Conservation (phyloP, 2,113 vertebrate genomes). For the Phyllopteryx taeniolatus region DNA sequence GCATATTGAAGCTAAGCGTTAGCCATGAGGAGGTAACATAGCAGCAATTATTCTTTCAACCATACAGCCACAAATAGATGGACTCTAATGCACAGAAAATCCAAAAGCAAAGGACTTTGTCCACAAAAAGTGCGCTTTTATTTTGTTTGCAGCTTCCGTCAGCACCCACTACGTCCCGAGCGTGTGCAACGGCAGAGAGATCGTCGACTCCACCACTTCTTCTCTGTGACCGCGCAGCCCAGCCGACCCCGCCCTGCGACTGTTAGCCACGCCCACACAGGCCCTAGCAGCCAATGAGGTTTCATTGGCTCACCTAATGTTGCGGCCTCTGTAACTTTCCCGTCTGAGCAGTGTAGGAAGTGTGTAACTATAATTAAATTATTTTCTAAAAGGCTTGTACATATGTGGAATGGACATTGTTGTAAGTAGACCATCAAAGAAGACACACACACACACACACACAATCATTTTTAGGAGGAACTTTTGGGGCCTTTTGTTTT, state of each 20-base stretch:
- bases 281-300: background rate
- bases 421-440: constrained; percentile 81
- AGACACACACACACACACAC: constrained; percentile 37
- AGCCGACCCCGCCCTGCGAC: constrained; percentile 71
- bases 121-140: background rate
- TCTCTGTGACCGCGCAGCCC: constrained; percentile 83
- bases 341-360: constrained; percentile 87
- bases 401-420: constrained; percentile 82
- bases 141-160: constrained; percentile 81
- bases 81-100: too few relatives aligned
- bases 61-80: too few relatives aligned
- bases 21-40: too few relatives aligned
- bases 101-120: too few relatives aligned
- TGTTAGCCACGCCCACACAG: constrained; percentile 74
- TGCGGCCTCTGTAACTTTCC: constrained; percentile 25
- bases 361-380: constrained; percentile 87
- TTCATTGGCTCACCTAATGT: background rate
- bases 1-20: too few relatives aligned
- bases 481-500: constrained; percentile 82
- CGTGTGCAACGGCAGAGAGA: constrained; percentile 95
- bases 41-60: too few relatives aligned
- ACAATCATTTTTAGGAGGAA: constrained; percentile 82
- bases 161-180: constrained; percentile 86
- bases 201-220: constrained; percentile 98
- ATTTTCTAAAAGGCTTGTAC: constrained; percentile 96